Evolutionary conservation across 1,140 invertebrate species (phyloP), one percentile per base, ranked within the genome.

Genomic region (Drosophila mayri): DNA sequence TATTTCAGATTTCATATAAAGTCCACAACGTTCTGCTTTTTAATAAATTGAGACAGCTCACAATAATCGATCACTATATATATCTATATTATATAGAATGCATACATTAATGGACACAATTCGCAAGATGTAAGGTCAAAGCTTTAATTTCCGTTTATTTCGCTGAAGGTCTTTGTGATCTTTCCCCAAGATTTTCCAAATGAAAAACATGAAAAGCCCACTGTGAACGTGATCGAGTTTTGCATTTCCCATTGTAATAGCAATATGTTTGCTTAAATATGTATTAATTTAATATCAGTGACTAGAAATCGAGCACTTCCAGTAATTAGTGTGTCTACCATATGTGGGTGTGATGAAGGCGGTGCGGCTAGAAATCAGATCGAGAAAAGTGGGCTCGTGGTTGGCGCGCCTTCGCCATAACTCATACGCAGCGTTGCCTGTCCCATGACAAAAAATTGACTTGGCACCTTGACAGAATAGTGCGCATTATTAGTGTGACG

Each of bases 391-490:
- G 49, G 70, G 62, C 70, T 81, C 70, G 75, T 68, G 75, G 54
- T 54, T 72, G 59, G 80, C 76, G 73, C 76, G 76, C 83, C 83
- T 71, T 68, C 50, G 49, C 54, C 49, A 73, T 66, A 62, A 68
- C 49, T 76, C 59, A 79, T 47, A 61, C 61, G 68, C 68, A 28
- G 35, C 49, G 50, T 72, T 41, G 66, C 32, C 50, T 11, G 20
- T 14, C 3, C 43, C 66, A 44, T 70, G 52, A 47, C 47, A 40
- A 72, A 72, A 40, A 72, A 72, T 47, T 47, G 41, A 37, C 32
- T 82, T 87, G 83, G 83, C 83, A 87, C 52, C 28, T 68, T 83
- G 80, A 84, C 81, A 83, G 44, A 76, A 81, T 11, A 59, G 63
- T 58, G 71, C 50, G 73, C 73, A 75, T 65, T 76, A 75, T 65